Percentiles rank a stretch among this genome's conserved stretches.
Conservation (phyloP, 2,888 invertebrate genomes). For the Erebia aethiops region DNA sequence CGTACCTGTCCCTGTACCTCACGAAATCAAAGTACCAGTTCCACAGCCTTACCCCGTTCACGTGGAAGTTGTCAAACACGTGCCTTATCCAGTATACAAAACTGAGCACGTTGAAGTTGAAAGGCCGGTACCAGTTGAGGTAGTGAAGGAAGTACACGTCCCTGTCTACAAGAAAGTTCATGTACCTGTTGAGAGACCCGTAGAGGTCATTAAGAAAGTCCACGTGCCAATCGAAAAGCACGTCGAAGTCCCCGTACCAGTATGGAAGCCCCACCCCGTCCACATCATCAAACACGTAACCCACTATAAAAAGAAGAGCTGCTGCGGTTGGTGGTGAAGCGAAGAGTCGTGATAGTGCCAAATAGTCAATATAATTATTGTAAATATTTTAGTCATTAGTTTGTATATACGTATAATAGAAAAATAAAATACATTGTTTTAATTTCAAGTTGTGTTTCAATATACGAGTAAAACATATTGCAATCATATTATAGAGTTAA, state of each 20-base stretch:
- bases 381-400: slow-evolving; percentile 79
- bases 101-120: slow-evolving; percentile 73
- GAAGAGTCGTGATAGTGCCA: slow-evolving; percentile 69
- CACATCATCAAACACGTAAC: slow-evolving; percentile 79
- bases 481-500: no score
- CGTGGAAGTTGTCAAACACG: slow-evolving; percentile 72
- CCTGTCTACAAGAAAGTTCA: slow-evolving; percentile 73
- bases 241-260: slow-evolving; percentile 71
- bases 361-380: slow-evolving; percentile 76
- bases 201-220: slow-evolving; percentile 75
- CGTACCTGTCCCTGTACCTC: slow-evolving; percentile 69
- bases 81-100: slow-evolving; percentile 76
- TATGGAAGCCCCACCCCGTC: slow-evolving; percentile 77
- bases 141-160: slow-evolving; percentile 68
- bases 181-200: slow-evolving; percentile 71
- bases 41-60: slow-evolving; percentile 77
- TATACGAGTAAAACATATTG: no score
- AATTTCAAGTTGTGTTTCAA: slow-evolving; percentile 20
- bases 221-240: slow-evolving; percentile 73
- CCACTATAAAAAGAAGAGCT: slow-evolving; percentile 77
- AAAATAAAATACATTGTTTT: slow-evolving; percentile 52
- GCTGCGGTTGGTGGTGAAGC: slow-evolving; percentile 76
- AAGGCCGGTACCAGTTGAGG: slow-evolving; percentile 72
- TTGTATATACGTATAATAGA: slow-evolving; percentile 53
- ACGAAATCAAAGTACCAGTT: slow-evolving; percentile 72